Percentiles rank a stretch among this genome's conserved stretches.
phyloP scores from a whole-genome alignment of 2,113 vertebrate genomes.

The Montifringilla adamsi region DNA sequence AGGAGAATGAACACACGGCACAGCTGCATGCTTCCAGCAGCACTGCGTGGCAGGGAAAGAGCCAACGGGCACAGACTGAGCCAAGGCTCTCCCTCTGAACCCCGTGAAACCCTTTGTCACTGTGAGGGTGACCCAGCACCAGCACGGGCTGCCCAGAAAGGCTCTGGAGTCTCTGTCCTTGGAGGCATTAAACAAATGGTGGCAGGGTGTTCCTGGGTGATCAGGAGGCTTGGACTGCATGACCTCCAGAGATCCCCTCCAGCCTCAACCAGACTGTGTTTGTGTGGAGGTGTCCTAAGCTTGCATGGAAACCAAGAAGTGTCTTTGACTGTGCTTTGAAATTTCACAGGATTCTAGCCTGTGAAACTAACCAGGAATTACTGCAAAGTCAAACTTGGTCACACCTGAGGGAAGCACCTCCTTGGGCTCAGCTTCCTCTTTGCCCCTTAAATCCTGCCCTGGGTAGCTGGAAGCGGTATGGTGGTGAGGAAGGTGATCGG shows the following conservation, averaged over 20 bases:
- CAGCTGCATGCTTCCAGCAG: background rate
- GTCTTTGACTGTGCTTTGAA: background rate
- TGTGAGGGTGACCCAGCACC: background rate
- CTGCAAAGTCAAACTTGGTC: background rate
- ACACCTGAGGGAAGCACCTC: background rate
- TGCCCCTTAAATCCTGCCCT: no score
- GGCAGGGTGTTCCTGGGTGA: background rate
- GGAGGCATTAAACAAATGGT: background rate
- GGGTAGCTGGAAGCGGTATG: fast-evolving
- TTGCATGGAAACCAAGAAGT: background rate
- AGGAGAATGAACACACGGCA: background rate
- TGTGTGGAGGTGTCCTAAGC: background rate
- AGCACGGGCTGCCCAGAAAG: background rate
- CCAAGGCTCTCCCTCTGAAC: background rate
- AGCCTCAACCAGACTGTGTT: background rate
- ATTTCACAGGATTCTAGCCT: background rate
- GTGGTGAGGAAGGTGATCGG: no score
- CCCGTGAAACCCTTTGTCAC: background rate
- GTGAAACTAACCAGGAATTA: background rate
- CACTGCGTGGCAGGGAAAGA: background rate
- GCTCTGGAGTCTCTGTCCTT: background rate
- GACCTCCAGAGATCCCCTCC: background rate
- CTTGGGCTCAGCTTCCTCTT: background rate
- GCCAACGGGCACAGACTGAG: fast-evolving
- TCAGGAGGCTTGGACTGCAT: background rate